Conservation (phyloP, 2,113 vertebrate species). For the Calidris pygmaea region DNA sequence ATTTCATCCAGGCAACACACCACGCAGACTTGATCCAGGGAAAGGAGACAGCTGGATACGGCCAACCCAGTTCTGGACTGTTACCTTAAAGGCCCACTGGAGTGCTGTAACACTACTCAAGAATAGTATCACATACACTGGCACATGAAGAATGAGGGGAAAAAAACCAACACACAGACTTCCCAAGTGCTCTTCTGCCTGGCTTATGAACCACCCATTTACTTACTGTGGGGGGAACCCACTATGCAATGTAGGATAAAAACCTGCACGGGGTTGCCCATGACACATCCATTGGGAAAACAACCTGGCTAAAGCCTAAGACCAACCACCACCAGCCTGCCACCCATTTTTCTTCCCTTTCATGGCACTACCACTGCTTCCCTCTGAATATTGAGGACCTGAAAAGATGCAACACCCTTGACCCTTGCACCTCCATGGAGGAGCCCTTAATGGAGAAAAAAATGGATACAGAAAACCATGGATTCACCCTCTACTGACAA, state of each 20-base stretch:
- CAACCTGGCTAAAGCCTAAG: neutral
- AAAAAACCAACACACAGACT: accelerated
- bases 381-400: neutral
- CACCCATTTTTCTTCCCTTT: neutral
- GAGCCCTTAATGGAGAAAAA: neutral
- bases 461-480: accelerated
- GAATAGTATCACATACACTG: neutral
- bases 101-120: neutral
- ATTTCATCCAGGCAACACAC: accelerated
- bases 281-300: neutral
- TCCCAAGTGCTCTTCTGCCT: neutral
- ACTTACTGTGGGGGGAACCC: neutral
- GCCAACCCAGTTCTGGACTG: neutral
- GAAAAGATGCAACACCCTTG: neutral
- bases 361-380: neutral
- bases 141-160: neutral
- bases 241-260: accelerated
- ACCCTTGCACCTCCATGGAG: neutral
- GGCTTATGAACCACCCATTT: neutral
- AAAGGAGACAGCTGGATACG: neutral
- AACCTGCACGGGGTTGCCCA: neutral
- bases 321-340: neutral
- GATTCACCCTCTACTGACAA: neutral
- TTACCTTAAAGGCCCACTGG: neutral
- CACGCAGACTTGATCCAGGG: neutral